Percentiles rank a stretch among this genome's conserved stretches.
Evolutionary conservation across 1,140 invertebrate species (phyloP).

Genomic region (Kradibia gibbosae): DNA sequence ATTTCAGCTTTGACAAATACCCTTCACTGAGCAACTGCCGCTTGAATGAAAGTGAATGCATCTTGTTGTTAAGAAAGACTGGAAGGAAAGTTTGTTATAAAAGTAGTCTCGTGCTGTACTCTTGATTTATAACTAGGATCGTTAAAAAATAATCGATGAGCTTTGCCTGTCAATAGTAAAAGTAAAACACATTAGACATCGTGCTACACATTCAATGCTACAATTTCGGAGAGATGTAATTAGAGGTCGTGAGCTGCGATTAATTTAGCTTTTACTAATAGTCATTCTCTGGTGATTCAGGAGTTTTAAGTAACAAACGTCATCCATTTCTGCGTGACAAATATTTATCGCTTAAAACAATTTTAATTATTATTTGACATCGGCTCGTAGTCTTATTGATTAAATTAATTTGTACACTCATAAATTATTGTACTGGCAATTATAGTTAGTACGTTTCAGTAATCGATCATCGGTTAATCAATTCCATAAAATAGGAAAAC

Average conservation of each 20-base stretch:
- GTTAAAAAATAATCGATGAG: neutral
- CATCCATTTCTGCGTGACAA: neutral
- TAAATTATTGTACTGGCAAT: neutral
- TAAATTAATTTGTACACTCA: neutral
- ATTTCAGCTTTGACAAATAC: too few species aligned
- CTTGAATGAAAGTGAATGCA: too few species aligned
- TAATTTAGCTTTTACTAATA: conserved; percentile 14
- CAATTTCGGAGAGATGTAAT: neutral
- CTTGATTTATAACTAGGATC: neutral
- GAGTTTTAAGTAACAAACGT: conserved; percentile 27
- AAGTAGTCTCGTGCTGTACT: too few species aligned
- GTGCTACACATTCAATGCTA: neutral
- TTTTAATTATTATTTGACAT: neutral
- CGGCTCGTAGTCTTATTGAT: too few species aligned
- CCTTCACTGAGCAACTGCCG: too few species aligned
- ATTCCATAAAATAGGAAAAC: too few species aligned
- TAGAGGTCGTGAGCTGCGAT: neutral
- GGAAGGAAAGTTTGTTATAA: too few species aligned
- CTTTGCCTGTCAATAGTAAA: neutral
- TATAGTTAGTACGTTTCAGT: neutral
- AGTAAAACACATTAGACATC: neutral
- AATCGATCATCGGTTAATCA: neutral
- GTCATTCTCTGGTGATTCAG: conserved; percentile 41
- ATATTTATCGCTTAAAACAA: conserved; percentile 4
- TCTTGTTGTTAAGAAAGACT: too few species aligned